phyloP scores from a whole-genome alignment of 2,888 invertebrate species.

The Lithophane leautieri region DNA sequence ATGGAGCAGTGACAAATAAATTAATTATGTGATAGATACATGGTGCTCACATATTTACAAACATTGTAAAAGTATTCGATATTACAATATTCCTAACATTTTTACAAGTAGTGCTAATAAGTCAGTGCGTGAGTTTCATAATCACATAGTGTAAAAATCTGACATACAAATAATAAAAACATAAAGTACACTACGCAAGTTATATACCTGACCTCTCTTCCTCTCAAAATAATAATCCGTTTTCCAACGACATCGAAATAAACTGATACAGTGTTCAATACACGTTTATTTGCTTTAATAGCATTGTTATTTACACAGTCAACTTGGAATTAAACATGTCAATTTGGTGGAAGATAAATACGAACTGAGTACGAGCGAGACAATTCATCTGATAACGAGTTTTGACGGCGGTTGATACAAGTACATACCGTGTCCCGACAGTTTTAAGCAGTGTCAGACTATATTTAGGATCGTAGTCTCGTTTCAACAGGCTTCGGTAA shows the following conservation, averaged over 20 bases:
- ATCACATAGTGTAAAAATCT: too few species aligned
- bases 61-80: too few species aligned
- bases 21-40: too few species aligned
- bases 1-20: too few species aligned
- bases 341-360: constrained; percentile 56
- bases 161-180: too few species aligned
- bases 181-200: background rate
- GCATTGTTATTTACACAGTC: constrained; percentile 26
- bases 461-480: constrained; percentile 17
- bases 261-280: background rate
- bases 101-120: too few species aligned
- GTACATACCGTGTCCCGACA: constrained; percentile 26
- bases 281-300: constrained; percentile 5
- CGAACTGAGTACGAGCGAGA: constrained; percentile 39
- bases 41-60: too few species aligned
- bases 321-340: constrained; percentile 48
- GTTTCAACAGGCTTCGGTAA: constrained; percentile 26
- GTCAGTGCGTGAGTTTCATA: too few species aligned
- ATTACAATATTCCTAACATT: too few species aligned
- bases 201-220: background rate
- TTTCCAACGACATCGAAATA: constrained; percentile 9
- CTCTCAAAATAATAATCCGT: background rate
- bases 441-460: constrained; percentile 14
- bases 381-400: constrained; percentile 58
- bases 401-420: constrained; percentile 53